phyloP scores from a whole-genome alignment of 2,113 vertebrate genomes.

The Camelus dromedarius region DNA sequence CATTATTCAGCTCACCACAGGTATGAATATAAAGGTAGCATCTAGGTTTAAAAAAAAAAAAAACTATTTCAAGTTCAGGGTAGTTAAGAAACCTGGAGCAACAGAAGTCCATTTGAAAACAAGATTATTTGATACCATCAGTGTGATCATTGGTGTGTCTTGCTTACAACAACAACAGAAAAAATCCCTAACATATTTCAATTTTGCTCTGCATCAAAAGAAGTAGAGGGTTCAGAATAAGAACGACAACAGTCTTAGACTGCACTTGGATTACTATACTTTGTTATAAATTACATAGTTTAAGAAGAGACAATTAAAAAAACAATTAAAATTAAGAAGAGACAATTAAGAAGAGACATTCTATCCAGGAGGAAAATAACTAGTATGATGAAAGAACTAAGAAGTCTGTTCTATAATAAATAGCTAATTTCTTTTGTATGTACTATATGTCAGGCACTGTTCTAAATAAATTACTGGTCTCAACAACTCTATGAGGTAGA shows the following conservation, averaged over 20 bases:
- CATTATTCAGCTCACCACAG: not conserved
- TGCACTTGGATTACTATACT: not conserved
- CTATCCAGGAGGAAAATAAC: not conserved
- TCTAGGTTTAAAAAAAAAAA: not conserved
- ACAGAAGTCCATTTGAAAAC: not conserved
- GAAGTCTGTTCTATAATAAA: not conserved
- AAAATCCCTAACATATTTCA: not conserved
- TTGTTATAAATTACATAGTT: not conserved
- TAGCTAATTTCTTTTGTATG: not conserved
- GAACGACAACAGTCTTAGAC: not conserved
- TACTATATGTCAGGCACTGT: not conserved
- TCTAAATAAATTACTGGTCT: constrained; percentile 16
- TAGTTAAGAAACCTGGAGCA: not conserved
- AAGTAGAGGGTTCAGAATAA: not conserved
- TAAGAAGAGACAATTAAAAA: not conserved
- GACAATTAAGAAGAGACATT: not conserved
- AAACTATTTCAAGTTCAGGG: not conserved
- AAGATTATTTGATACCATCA: not conserved
- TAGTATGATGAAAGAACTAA: not conserved
- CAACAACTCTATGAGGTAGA: not conserved
- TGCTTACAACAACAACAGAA: not conserved
- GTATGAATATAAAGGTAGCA: not conserved
- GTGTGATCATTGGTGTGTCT: not conserved
- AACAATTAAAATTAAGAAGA: not conserved
- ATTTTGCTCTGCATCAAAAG: not conserved